These are phyloP conservation scores for Lacanobia oleracea DNA, from an alignment of 2,888 invertebrate genomes.

Conservation along the genomic window DNA sequence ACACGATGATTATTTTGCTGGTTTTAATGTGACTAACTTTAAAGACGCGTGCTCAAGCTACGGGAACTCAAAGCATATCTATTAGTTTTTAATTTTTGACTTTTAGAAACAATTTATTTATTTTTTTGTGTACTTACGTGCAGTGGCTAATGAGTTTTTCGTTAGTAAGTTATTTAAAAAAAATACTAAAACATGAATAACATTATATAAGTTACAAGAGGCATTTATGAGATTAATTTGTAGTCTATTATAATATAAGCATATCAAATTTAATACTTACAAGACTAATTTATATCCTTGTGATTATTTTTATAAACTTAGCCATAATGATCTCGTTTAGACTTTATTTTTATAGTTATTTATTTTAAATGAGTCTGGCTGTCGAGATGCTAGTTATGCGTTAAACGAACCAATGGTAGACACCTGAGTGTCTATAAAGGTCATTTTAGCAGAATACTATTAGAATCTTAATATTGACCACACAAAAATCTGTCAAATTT, in stretches of 20 bases:
- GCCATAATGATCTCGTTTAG: slow-evolving; percentile 58
- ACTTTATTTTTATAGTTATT: slow-evolving; percentile 36
- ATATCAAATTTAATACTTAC: slow-evolving; percentile 36
- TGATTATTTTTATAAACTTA: slow-evolving; percentile 36
- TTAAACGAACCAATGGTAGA: too few species aligned
- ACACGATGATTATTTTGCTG: slow-evolving; percentile 96
- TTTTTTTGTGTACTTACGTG: slow-evolving; percentile 44
- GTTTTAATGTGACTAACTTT: slow-evolving; percentile 96
- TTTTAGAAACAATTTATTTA: slow-evolving; percentile 35
- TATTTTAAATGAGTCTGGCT: slow-evolving; percentile 10
- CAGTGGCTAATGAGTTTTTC: slow-evolving; percentile 11
- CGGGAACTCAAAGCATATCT: slow-evolving; percentile 75
- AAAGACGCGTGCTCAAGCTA: slow-evolving; percentile 94
- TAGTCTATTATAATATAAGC: slow-evolving; percentile 23
- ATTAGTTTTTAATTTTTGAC: slow-evolving; percentile 55
- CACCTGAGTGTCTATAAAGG: too few species aligned
- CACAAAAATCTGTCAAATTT: too few species aligned
- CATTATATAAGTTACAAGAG: background rate
- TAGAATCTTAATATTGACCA: too few species aligned
- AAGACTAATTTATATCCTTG: slow-evolving; percentile 46
- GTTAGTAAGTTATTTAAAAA: slow-evolving; percentile 10
- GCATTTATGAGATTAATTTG: slow-evolving; percentile 40
- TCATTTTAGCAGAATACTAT: too few species aligned
- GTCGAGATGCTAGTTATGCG: background rate
- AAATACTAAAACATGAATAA: background rate